Evolutionary conservation across 2,113 vertebrate species (phyloP), one percentile per base, ranked within the genome.

Genomic region (Myiagra hebetior): DNA sequence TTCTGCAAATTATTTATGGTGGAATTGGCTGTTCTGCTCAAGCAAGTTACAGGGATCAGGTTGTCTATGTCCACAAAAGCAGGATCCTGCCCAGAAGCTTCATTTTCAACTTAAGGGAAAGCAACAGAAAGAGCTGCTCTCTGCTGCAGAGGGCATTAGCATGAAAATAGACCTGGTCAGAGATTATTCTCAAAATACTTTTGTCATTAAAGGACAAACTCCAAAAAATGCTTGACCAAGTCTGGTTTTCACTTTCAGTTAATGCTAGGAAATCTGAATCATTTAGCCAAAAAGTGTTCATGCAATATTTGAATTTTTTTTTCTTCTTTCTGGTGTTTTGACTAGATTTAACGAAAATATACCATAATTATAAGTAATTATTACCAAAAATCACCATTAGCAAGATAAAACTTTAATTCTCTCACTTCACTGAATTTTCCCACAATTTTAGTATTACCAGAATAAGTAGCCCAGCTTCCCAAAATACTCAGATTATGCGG

Each of bases 1-100:
- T 92, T 93, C 53, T 92, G 41, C 56, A 69, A 94, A 89, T 91
- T 84, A 90, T 88, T 88, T 77, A 64, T 41, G 56, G 55, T 67
- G 72, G 31, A 42, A 60, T 75, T 92, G 75, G 72, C 59, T 74
- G 20, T 52, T 80, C 72, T 64, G 33, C 39, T 91, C 23, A 67
- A 56, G 68, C 4, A 26, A 44, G 23, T 81, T 60, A 60, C 39
- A 63, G 5, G 11, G 41, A 73, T 57, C n/a, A 18, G 23, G 56
- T 31, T 23, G 4, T 31, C 24, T 52, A 10, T 31, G 35, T 57
- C 55, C 39, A 53, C 31, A 81, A 57, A 84, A 78, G 33, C 12
- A 68, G 64, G 14, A 74, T 24, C 35, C 62, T 78, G 22, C 60
- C 39, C 47, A 50, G 42, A 65, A 88, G 16, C 28, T 80, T 37